These are phyloP conservation scores for Pogonus chalceus DNA, from an alignment of 1,140 invertebrate species.

Conservation along the genomic window DNA sequence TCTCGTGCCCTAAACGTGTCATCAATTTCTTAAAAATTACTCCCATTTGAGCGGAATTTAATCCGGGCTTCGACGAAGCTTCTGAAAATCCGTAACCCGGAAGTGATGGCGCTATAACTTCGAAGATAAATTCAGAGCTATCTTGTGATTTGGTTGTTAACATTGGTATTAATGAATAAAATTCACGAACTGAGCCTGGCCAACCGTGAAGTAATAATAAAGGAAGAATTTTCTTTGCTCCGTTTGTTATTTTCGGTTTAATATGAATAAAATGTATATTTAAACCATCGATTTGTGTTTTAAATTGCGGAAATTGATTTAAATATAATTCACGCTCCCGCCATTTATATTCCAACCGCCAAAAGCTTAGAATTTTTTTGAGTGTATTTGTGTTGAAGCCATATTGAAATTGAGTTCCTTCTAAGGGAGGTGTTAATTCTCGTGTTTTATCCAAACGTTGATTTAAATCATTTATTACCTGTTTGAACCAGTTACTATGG, in stretches of 20 bases:
- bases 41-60: slow-evolving; percentile 51
- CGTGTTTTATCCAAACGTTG: slow-evolving; percentile 30
- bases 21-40: slow-evolving; percentile 75
- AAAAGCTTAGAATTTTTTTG: slow-evolving; percentile 54
- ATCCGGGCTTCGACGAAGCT: slow-evolving; percentile 12
- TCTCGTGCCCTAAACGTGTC: slow-evolving; percentile 60
- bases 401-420: slow-evolving; percentile 51
- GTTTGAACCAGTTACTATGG: too few species aligned
- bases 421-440: slow-evolving; percentile 42
- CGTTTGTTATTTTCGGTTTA: slow-evolving; percentile 38
- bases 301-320: slow-evolving; percentile 64
- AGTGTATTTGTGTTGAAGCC: slow-evolving; percentile 56
- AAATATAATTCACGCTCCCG: slow-evolving; percentile 48
- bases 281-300: slow-evolving; percentile 55
- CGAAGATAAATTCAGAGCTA: slow-evolving; percentile 58
- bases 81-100: slow-evolving; percentile 72
- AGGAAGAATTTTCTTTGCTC: slow-evolving; percentile 38
- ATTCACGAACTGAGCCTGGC: slow-evolving; percentile 82
- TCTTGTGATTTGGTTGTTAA: slow-evolving; percentile 49
- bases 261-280: slow-evolving; percentile 58
- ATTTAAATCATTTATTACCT: slow-evolving; percentile 37
- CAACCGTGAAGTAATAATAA: slow-evolving; percentile 77
- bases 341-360: slow-evolving; percentile 66
- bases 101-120: slow-evolving; percentile 51
- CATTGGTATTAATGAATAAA: slow-evolving; percentile 69